Conservation (phyloP, 2,797 vertebrate species). For the Geotrypetes seraphini region DNA sequence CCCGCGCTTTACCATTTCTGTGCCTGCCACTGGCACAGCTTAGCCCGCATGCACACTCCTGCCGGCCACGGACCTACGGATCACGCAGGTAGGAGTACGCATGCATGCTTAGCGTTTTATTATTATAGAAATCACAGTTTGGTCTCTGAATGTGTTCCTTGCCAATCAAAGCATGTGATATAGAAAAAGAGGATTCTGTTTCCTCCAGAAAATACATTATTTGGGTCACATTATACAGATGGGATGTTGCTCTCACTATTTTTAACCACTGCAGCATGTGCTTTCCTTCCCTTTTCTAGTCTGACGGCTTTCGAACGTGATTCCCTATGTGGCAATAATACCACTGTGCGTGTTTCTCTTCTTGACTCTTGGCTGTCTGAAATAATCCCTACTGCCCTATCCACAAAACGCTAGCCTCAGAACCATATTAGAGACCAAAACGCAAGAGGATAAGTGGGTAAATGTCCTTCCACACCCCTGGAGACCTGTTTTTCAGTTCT, state of each 20-base stretch:
- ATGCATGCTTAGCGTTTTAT: no score
- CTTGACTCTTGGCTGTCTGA: background rate
- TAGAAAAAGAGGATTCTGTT: no score
- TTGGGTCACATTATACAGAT: background rate
- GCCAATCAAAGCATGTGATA: no score
- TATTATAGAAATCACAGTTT: no score
- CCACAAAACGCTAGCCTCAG: no score
- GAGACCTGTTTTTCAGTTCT: background rate
- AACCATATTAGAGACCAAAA: background rate
- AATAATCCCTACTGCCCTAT: background rate
- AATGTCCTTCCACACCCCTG: background rate
- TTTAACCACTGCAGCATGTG: background rate
- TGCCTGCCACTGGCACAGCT: no score
- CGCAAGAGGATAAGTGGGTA: background rate
- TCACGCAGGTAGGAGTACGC: no score
- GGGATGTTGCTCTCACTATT: background rate
- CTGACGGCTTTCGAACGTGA: background rate
- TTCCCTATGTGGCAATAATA: background rate
- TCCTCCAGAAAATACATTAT: no score
- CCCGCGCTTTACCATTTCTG: no score
- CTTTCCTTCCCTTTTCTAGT: background rate
- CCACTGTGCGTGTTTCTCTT: background rate
- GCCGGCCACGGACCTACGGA: no score
- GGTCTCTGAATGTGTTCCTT: no score
- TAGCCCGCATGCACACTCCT: no score